Base-by-base conservation (phyloP, 2,113 vertebrate species). In the Colaptes auratus region DNA sequence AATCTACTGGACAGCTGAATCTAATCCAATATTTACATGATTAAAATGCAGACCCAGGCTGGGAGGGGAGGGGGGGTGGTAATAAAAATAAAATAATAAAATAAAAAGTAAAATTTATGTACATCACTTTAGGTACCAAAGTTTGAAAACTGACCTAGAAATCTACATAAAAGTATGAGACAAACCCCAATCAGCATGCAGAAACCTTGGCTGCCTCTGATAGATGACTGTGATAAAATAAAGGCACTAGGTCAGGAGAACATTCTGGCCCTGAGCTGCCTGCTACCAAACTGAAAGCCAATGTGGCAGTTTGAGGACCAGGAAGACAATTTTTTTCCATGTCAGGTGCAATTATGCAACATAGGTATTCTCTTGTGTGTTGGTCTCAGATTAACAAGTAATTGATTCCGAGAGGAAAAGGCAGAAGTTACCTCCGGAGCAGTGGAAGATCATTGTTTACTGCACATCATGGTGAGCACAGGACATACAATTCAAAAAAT, bases 401-500 rank as follows among this genome's bases (percentile, higher is more conserved):
- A 82, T 58, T 78, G 24, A 79, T 91, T 90, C 77, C 3, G 8
- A 71, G 69, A 81, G 24, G 17, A 71, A 81, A 82, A 78, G 36
- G 25, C 8, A 6, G 69, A 60, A 81, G n/a, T 42, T 82, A 55
- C 13, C 53, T 76, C 28, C 46, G 85, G 52, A 88, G 69, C 11
- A 87, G 64, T 31, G 48, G 31, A 36, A 83, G 69, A 67, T 23
- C 55, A 31, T 21, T 76, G 31, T 44, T 89, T 63, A 77, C 44
- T 80, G 23, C n/a, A 35, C 1, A 1, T 88, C 80, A 88, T 3
- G 2, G 44, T 55, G 28, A 92, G 50, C 28, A 55, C 19, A 55
- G 25, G 23, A 95, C 92, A 81, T 56, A 82, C 33, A 70, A 53
- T 46, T 92, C 23, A 90, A 93, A 96, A 90, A 77, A 73, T 66